Conservation (phyloP, 2,888 invertebrate genomes). For the Seira ritae region DNA sequence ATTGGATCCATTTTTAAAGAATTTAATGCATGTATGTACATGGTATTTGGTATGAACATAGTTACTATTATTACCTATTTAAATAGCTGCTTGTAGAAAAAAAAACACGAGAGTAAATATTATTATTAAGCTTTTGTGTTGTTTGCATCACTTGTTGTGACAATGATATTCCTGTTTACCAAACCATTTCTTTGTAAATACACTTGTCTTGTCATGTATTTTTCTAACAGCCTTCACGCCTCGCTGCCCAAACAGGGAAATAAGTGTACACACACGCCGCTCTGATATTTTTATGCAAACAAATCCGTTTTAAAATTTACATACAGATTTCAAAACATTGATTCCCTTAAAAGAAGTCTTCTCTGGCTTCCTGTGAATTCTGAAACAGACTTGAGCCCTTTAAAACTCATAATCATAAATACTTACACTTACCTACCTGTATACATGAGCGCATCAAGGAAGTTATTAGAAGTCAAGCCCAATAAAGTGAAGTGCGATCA, state of each 20-base stretch:
- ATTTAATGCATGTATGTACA: not conserved
- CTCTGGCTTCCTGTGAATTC: too few relatives aligned
- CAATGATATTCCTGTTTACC: not conserved
- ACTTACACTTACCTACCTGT: too few relatives aligned
- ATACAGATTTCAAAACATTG: not conserved
- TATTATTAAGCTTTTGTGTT: too few relatives aligned
- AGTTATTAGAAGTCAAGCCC: too few relatives aligned
- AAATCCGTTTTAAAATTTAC: not conserved
- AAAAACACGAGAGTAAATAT: too few relatives aligned
- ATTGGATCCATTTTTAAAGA: not conserved
- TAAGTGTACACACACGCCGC: not conserved
- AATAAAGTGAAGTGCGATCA: too few relatives aligned
- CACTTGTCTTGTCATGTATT: slow-evolving; percentile 7
- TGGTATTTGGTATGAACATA: too few relatives aligned
- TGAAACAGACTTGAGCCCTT: too few relatives aligned
- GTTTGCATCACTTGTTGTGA: not conserved
- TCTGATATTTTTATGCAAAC: not conserved
- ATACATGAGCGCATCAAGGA: too few relatives aligned
- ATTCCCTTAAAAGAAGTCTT: too few relatives aligned
- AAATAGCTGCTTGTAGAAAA: not conserved
- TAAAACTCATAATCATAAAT: too few relatives aligned
- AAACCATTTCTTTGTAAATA: not conserved
- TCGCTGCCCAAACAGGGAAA: slow-evolving; percentile 32
- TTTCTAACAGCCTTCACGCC: slow-evolving; percentile 57
- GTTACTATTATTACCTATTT: not conserved